Percentiles rank a stretch among this genome's conserved stretches.
phyloP scores from a whole-genome alignment of 2,888 invertebrate genomes.

The Tinea semifulvella region DNA sequence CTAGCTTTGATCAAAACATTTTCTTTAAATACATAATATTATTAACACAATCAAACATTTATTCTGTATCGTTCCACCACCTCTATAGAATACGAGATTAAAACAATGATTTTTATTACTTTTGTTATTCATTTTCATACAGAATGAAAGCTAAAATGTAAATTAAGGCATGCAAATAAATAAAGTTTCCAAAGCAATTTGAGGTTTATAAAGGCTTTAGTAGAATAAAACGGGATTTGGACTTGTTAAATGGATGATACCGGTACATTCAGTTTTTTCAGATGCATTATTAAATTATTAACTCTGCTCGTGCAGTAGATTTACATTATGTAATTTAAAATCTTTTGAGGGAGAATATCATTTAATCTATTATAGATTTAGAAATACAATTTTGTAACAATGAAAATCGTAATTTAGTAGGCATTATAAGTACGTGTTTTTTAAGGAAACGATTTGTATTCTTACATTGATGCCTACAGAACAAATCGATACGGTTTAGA shows the following conservation, averaged over 20 bases:
- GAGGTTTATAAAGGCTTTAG: conserved; percentile 13
- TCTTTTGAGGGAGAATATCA: background rate
- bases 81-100: background rate
- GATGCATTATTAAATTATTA: conserved; percentile 9
- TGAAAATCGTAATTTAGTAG: background rate
- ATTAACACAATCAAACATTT: too few relatives aligned
- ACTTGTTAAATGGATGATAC: conserved; percentile 12
- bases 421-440: background rate
- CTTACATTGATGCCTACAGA: conserved; percentile 29
- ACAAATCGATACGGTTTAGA: conserved; percentile 59
- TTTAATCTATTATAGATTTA: background rate
- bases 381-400: background rate
- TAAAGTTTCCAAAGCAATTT: conserved; percentile 13
- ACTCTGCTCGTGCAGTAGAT: background rate
- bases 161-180: conserved; percentile 6
- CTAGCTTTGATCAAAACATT: too few relatives aligned
- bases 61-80: conserved; percentile 1
- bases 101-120: conserved; percentile 10
- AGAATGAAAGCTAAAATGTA: conserved; percentile 8
- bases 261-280: background rate
- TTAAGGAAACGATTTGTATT: conserved; percentile 9
- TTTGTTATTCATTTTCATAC: conserved; percentile 8
- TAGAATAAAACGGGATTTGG: conserved; percentile 12
- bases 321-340: background rate
- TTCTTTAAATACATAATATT: too few relatives aligned